Evolutionary conservation across 2,113 vertebrate genomes (phyloP).

Genomic region (Stictonetta naevosa): DNA sequence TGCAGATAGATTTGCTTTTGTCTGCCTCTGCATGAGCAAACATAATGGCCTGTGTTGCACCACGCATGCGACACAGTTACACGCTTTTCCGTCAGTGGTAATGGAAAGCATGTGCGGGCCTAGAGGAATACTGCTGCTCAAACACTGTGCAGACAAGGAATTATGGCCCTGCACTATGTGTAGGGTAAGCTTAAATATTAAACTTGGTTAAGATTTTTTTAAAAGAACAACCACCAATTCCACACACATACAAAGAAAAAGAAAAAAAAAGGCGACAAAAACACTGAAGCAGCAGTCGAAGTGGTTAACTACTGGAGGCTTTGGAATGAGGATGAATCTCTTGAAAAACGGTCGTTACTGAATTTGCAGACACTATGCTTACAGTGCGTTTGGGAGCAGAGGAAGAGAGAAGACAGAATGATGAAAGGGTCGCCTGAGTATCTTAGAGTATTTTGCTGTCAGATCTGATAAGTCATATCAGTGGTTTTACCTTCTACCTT

Average conservation of each 20-base stretch:
- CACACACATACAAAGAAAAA: not conserved
- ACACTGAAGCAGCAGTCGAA: not conserved
- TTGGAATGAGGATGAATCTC: not conserved
- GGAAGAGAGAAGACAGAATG: not conserved
- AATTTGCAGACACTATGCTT: not conserved
- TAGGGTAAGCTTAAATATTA: not conserved
- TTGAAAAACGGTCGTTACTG: not conserved
- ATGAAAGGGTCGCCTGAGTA: not conserved
- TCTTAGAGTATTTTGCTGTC: not conserved
- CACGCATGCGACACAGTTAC: not conserved
- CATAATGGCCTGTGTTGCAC: rapidly evolving
- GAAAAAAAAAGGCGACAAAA: not conserved
- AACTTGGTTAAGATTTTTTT: not conserved
- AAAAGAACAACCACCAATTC: not conserved
- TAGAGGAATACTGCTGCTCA: not conserved
- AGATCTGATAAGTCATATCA: not conserved
- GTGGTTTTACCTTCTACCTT: not conserved
- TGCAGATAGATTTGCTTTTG: not conserved
- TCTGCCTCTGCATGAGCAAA: not conserved
- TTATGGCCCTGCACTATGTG: not conserved
- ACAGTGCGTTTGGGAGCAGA: not conserved
- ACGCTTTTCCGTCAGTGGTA: not conserved
- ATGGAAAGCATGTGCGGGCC: not conserved
- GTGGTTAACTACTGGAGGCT: not conserved
- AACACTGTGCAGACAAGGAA: not conserved